Conservation (phyloP, 2,888 invertebrate genomes). For the Phaonia tiefii region DNA sequence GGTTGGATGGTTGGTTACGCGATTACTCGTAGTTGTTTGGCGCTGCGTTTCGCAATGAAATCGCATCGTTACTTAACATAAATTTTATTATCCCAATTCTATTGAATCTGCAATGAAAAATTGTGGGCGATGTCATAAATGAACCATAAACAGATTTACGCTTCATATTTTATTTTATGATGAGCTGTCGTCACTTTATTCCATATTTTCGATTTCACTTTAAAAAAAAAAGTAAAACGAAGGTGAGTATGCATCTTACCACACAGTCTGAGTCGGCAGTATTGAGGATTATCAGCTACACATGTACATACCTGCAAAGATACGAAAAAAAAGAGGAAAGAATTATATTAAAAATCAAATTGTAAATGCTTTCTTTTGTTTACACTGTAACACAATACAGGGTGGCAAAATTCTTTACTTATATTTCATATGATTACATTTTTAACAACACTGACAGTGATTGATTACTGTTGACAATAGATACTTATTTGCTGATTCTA, state of each 20-base stretch:
- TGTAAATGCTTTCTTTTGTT: background rate
- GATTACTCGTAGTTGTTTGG: slow-evolving; percentile 18
- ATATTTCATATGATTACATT: no score
- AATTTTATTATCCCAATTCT: slow-evolving; percentile 30
- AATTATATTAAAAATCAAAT: background rate
- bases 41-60: slow-evolving; percentile 7
- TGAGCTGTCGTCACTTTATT: slow-evolving; percentile 6
- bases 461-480: no score
- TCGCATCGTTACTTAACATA: slow-evolving; percentile 28
- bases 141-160: slow-evolving; percentile 7
- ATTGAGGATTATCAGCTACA: no score
- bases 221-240: no score
- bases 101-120: background rate
- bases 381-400: no score
- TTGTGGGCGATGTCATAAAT: slow-evolving; percentile 29
- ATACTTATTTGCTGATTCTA: no score
- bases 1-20: slow-evolving; percentile 15
- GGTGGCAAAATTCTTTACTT: no score
- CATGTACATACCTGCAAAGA: slow-evolving; percentile 24
- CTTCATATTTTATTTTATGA: slow-evolving; percentile 11
- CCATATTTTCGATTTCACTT: slow-evolving; percentile 7
- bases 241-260: background rate
- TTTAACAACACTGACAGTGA: no score
- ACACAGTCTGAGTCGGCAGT: background rate
- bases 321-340: background rate